Evolutionary conservation across 2,797 vertebrate species (phyloP).

Genomic region (Microhierax caerulescens): DNA sequence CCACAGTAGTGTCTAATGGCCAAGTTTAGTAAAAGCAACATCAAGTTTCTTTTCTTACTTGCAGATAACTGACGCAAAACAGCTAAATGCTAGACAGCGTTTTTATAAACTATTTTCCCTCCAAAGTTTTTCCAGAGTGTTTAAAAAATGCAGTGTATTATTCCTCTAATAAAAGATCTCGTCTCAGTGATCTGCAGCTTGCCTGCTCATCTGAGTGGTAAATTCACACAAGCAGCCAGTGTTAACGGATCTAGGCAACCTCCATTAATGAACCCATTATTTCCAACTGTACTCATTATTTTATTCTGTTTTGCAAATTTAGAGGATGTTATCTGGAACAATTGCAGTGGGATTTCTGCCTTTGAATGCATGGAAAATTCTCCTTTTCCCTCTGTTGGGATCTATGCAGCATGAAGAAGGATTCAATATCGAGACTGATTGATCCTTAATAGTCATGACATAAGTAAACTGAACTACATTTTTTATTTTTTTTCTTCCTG

Average conservation of each 20-base stretch:
- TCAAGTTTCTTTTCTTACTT: neutral
- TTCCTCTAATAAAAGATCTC: neutral
- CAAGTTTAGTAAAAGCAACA: conserved; percentile 25
- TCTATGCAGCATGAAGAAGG: neutral
- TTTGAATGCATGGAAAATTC: neutral
- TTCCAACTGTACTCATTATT: neutral
- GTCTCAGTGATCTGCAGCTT: neutral
- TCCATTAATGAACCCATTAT: neutral
- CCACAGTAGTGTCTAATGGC: neutral
- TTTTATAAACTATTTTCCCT: conserved; percentile 5
- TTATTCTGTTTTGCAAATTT: neutral
- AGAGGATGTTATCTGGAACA: neutral
- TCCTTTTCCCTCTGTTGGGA: neutral
- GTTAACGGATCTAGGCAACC: neutral
- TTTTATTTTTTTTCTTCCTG: neutral
- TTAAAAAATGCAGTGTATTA: neutral
- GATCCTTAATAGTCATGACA: neutral
- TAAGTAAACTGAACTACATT: neutral
- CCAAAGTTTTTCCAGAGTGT: neutral
- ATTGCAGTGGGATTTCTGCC: neutral
- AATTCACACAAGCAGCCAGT: neutral
- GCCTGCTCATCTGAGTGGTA: neutral
- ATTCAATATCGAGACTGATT: neutral
- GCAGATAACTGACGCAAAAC: neutral
- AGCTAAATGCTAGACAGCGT: neutral